Evolutionary conservation across 1,140 invertebrate genomes (phyloP).

Genomic region (Aphis craccivora): DNA sequence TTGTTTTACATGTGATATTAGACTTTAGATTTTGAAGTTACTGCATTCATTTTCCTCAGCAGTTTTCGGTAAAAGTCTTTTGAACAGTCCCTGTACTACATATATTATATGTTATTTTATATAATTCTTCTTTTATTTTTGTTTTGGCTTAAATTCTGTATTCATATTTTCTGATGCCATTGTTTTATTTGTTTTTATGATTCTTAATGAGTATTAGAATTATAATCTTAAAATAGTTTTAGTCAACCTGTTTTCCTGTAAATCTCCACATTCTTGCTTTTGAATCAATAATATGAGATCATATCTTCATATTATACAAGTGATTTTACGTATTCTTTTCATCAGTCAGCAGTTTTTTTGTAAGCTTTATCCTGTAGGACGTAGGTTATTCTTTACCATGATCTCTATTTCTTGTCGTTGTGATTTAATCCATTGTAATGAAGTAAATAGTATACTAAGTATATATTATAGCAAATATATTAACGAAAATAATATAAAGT

Average conservation of each 20-base stretch:
- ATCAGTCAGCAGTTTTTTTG: neutral
- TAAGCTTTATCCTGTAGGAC: neutral
- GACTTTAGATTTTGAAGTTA: neutral
- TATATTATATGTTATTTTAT: constrained; percentile 11
- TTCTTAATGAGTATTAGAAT: neutral
- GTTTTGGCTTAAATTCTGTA: neutral
- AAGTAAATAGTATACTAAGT: too few species aligned
- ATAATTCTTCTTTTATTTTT: constrained; percentile 16
- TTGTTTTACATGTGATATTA: constrained; percentile 26
- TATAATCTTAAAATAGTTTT: neutral
- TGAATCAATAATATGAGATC: neutral
- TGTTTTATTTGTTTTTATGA: constrained; percentile 6
- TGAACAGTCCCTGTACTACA: neutral
- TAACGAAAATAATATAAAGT: neutral
- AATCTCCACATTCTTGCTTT: neutral
- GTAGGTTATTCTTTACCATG: neutral
- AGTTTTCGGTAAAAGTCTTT: constrained; percentile 12
- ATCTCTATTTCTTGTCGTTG: neutral
- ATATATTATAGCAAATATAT: neutral
- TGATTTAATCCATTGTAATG: too few species aligned
- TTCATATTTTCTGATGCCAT: neutral
- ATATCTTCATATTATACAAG: neutral
- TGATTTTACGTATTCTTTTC: neutral
- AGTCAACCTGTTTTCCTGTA: neutral
- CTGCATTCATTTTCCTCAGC: neutral